phyloP scores from a whole-genome alignment of 2,113 vertebrate genomes.

The Catharus minimus region DNA sequence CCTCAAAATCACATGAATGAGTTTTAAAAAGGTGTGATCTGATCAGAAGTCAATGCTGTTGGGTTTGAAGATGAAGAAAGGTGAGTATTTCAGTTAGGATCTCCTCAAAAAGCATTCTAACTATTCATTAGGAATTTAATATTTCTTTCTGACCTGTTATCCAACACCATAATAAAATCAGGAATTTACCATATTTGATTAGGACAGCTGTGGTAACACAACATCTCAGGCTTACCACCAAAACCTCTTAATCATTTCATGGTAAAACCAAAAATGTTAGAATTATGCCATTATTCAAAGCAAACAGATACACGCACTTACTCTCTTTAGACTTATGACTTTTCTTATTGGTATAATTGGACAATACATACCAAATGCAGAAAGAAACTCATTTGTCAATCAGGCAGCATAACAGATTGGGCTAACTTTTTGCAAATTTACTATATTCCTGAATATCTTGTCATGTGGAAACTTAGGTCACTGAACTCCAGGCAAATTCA shows the following conservation, averaged over 20 bases:
- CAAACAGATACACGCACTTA: neutral
- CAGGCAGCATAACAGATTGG: neutral
- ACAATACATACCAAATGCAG: neutral
- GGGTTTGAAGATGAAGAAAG: neutral
- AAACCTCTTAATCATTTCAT: neutral
- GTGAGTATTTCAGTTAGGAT: neutral
- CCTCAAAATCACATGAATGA: neutral
- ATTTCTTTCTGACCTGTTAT: neutral
- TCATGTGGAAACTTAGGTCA: neutral
- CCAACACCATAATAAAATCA: neutral
- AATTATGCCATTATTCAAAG: neutral
- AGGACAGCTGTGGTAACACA: neutral
- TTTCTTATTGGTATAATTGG: neutral
- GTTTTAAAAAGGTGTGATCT: neutral
- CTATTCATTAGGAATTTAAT: neutral
- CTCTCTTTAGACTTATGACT: neutral
- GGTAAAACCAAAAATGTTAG: neutral
- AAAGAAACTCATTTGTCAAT: conserved; percentile 24
- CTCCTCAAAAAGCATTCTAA: neutral
- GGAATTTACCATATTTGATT: neutral
- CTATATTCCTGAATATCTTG: conserved; percentile 46
- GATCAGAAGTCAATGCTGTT: neutral
- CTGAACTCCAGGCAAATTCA: conserved; percentile 39
- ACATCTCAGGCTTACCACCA: neutral
- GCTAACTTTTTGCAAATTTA: conserved; percentile 26